phyloP scores from a whole-genome alignment of 23 tunicate species.

The Oikopleura dioica region DNA sequence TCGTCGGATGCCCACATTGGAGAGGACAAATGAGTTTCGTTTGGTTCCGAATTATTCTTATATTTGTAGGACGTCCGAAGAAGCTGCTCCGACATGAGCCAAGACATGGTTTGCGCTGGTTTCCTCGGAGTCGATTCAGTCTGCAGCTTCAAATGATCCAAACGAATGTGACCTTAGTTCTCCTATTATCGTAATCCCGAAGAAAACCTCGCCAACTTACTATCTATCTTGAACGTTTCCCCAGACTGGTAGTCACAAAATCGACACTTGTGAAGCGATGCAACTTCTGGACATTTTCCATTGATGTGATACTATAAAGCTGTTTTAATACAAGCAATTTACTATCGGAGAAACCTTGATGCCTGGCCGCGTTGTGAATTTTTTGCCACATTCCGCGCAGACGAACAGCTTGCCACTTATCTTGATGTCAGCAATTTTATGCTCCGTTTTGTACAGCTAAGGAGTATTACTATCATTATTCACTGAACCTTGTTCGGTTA shows the following conservation, averaged over 20 bases:
- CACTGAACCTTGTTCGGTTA: too few relatives aligned
- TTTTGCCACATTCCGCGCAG: too few relatives aligned
- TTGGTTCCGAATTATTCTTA: background rate
- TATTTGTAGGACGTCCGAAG: background rate
- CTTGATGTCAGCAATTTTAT: background rate
- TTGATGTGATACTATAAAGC: background rate
- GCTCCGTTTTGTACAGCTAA: too few relatives aligned
- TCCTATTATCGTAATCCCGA: background rate
- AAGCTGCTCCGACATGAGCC: too few relatives aligned
- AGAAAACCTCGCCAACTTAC: background rate
- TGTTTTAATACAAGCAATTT: background rate
- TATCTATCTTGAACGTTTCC: background rate
- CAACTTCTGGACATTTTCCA: background rate
- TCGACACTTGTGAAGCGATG: background rate
- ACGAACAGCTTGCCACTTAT: background rate
- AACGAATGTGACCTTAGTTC: background rate
- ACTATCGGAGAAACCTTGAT: too few relatives aligned
- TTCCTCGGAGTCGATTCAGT: background rate
- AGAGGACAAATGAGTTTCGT: background rate
- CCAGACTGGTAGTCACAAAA: background rate
- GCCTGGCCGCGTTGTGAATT: too few relatives aligned
- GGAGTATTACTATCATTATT: too few relatives aligned
- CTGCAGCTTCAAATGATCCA: background rate
- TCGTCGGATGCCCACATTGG: too few relatives aligned
- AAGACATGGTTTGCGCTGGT: background rate